phyloP scores from a whole-genome alignment of 1,140 invertebrate species.

The Macrocentrus cingulum region DNA sequence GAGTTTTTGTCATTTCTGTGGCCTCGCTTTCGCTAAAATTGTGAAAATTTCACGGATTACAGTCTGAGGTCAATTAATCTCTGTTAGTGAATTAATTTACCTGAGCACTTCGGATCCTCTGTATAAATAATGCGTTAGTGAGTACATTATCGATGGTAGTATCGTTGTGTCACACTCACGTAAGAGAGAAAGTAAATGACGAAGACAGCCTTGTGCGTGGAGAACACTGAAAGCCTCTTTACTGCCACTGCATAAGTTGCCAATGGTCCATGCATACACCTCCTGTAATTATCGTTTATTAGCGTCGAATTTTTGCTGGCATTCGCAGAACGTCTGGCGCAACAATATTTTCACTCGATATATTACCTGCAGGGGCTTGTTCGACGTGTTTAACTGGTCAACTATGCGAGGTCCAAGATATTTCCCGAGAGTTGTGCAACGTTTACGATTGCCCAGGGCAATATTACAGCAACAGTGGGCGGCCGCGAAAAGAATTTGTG shows the following conservation, averaged over 20 bases:
- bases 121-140: slow-evolving; percentile 40
- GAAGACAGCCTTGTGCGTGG: slow-evolving; percentile 44
- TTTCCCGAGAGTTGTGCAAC: slow-evolving; percentile 47
- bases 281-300: slow-evolving; percentile 36
- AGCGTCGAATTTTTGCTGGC: background rate
- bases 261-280: slow-evolving; percentile 51
- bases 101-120: slow-evolving; percentile 34
- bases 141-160: slow-evolving; percentile 41
- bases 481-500: slow-evolving; percentile 44
- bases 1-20: slow-evolving; percentile 31
- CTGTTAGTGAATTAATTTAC: slow-evolving; percentile 18
- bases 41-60: slow-evolving; percentile 10
- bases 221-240: slow-evolving; percentile 40
- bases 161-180: slow-evolving; percentile 36
- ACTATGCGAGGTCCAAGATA: slow-evolving; percentile 46
- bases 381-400: slow-evolving; percentile 46
- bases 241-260: slow-evolving; percentile 45
- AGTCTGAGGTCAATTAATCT: background rate
- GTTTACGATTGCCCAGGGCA: slow-evolving; percentile 48
- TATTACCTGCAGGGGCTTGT: slow-evolving; percentile 45
- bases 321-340: background rate
- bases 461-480: slow-evolving; percentile 56
- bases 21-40: slow-evolving; percentile 40
- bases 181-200: slow-evolving; percentile 42
- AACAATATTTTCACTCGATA: background rate